Evolutionary conservation across 1,140 invertebrate species (phyloP).

Genomic region (Penaeus vannamei): DNA sequence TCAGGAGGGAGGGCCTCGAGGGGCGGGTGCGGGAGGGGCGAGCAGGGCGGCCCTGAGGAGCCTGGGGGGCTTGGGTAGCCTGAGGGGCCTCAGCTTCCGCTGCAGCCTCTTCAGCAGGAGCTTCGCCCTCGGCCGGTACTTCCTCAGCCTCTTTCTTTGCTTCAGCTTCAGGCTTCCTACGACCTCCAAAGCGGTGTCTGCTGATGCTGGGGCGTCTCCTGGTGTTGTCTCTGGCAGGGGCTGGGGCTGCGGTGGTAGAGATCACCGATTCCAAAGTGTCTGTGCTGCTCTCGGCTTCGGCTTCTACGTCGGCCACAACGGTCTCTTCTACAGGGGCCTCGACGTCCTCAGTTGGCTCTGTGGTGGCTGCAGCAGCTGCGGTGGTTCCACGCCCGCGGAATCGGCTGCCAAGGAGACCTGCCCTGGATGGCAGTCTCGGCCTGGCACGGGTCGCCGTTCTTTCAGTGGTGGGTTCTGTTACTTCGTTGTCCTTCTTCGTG

Average conservation of each 20-base stretch:
- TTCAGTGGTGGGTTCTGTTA: too few species aligned
- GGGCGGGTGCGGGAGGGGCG: too few species aligned
- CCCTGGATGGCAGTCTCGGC: neutral
- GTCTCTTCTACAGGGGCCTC: neutral
- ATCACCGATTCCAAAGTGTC: neutral
- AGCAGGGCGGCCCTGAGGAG: too few species aligned
- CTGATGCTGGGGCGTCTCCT: neutral
- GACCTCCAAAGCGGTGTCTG: neutral
- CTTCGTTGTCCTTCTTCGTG: too few species aligned
- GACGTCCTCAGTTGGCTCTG: constrained; percentile 22
- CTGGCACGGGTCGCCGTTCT: too few species aligned
- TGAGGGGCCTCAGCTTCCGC: too few species aligned
- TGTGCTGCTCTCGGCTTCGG: neutral
- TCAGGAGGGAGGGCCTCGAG: too few species aligned
- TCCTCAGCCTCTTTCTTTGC: neutral
- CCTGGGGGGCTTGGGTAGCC: too few species aligned
- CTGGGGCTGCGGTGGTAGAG: neutral
- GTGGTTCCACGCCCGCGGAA: neutral
- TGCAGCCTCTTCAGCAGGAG: neutral
- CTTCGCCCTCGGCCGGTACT: neutral
- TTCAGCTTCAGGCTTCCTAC: neutral
- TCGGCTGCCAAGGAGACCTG: neutral
- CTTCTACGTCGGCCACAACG: neutral
- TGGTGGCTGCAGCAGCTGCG: neutral
- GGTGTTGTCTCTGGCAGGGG: neutral